Base-by-base conservation (phyloP, 2,797 vertebrate genomes). In the Acanthopagrus latus region DNA sequence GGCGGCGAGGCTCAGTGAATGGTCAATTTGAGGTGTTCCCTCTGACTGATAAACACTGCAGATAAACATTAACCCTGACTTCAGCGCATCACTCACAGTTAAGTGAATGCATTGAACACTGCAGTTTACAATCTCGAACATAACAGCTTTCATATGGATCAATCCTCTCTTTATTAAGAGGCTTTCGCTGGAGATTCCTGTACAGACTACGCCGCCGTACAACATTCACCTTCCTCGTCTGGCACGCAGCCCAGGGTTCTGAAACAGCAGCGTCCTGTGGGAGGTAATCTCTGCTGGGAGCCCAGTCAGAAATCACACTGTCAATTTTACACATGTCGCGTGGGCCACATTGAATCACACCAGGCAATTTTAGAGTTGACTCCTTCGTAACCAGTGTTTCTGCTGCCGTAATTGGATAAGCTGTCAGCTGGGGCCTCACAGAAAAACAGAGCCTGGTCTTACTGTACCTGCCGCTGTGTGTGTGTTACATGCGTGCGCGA, bases 361-460 rank as follows among this genome's bases (percentile, higher is more conserved):
- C 67, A 80, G 81, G 69, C 76, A 82, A 82, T 88, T 87, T 79
- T 65, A 70, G 82, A 87, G 71, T 88, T 74, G 71, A 80, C 69
- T 89, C 69, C 74, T 52, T 60, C 76, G 71, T 74, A 81, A 78
- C 72, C 77, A 76, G 38, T 81, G 82, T 86, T 58, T 87, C 80
- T 69, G 72, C 56, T 11, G 44, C 48, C 23, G 43, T 87, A 89
- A 87, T 81, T 90, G 88, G 85, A 89, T 90, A 86, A 92, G 67
- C 80, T 88, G 85, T 82, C 83, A 85, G 74, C 81, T 51, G 71
- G 74, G 74, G 74, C 76, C 50, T 58, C 59, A 51, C 14, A 2
- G 7, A 8, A 41, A 77, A 63, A 38, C 9, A 59, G 77, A 80
- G 65, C 33, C 7, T 11, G 46, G 23, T 63, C 71, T 5, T 48